phyloP scores from a whole-genome alignment of 2,113 vertebrate genomes.

The Ctenodactylus gundi region DNA sequence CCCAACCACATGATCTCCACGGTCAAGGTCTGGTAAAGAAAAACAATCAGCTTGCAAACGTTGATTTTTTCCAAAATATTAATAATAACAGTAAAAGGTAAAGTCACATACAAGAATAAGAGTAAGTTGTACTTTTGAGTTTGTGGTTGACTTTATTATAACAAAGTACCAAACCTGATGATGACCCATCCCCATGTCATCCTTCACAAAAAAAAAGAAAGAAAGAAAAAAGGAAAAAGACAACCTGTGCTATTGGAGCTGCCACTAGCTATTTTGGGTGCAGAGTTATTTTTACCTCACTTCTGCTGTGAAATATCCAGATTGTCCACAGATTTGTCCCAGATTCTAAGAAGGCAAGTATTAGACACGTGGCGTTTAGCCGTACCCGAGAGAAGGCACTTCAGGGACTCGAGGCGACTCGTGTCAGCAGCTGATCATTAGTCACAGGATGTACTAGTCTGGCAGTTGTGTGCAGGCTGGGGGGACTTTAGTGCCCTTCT shows the following conservation, averaged over 20 bases:
- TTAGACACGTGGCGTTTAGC: background rate
- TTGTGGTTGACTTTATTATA: background rate
- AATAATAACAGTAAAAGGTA: background rate
- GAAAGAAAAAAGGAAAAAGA: no score
- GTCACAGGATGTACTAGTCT: background rate
- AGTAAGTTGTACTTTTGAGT: background rate
- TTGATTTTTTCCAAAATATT: background rate
- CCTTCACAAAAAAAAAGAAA: background rate
- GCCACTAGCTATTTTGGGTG: background rate
- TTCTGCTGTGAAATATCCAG: background rate
- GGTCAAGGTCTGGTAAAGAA: background rate
- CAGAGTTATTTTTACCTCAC: conserved; percentile 31
- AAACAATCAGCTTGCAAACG: background rate
- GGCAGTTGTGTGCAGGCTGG: background rate
- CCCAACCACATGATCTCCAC: background rate
- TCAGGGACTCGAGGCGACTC: background rate
- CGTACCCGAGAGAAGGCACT: no score
- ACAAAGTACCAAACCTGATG: background rate
- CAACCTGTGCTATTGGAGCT: no score
- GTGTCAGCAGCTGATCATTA: background rate
- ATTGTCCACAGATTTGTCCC: conserved; percentile 40
- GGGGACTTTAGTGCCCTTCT: background rate
- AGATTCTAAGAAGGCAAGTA: background rate
- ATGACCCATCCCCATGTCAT: background rate
- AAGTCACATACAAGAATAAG: background rate